These are phyloP conservation scores for Pempheris klunzingeri DNA, from an alignment of 2,797 vertebrate species.

Conservation along the genomic window DNA sequence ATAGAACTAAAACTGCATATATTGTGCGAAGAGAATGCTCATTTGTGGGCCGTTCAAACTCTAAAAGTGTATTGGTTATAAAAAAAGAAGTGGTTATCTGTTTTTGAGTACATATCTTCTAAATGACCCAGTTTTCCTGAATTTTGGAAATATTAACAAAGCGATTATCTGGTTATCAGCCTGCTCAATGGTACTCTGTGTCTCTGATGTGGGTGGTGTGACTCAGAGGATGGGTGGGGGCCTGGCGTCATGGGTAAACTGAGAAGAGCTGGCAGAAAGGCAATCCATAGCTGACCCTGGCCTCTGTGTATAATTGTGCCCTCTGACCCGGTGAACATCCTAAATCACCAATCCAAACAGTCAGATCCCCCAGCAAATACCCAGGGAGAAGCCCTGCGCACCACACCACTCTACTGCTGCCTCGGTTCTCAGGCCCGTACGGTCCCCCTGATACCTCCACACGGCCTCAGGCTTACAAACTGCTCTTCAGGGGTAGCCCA, in stretches of 20 bases:
- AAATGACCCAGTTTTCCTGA: not conserved
- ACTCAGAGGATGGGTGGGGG: slow-evolving; percentile 36
- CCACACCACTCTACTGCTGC: slow-evolving; percentile 26
- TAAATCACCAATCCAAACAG: slow-evolving; percentile 84
- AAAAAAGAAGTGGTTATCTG: not conserved
- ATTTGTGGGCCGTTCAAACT: not conserved
- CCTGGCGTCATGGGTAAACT: slow-evolving; percentile 70
- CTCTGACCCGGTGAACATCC: slow-evolving; percentile 80
- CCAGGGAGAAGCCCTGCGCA: slow-evolving; percentile 48
- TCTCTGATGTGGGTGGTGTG: slow-evolving; percentile 31
- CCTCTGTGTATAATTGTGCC: slow-evolving; percentile 80
- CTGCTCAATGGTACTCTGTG: slow-evolving; percentile 12
- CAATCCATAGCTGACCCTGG: slow-evolving; percentile 77
- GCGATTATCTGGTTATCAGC: slow-evolving; percentile 12
- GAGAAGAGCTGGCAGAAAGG: slow-evolving; percentile 75
- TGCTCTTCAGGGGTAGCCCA: slow-evolving; percentile 33
- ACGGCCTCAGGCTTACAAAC: slow-evolving; percentile 42
- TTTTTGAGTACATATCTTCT: not conserved
- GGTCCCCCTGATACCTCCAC: slow-evolving; percentile 48
- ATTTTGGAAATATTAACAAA: not conserved
- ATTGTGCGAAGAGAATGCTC: rapidly evolving
- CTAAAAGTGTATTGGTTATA: not conserved
- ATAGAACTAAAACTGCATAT: not conserved
- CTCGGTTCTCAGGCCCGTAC: slow-evolving; percentile 42
- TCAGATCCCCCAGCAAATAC: slow-evolving; percentile 70